phyloP scores from a whole-genome alignment of 2,113 vertebrate species.

The Cyrtonyx montezumae region DNA sequence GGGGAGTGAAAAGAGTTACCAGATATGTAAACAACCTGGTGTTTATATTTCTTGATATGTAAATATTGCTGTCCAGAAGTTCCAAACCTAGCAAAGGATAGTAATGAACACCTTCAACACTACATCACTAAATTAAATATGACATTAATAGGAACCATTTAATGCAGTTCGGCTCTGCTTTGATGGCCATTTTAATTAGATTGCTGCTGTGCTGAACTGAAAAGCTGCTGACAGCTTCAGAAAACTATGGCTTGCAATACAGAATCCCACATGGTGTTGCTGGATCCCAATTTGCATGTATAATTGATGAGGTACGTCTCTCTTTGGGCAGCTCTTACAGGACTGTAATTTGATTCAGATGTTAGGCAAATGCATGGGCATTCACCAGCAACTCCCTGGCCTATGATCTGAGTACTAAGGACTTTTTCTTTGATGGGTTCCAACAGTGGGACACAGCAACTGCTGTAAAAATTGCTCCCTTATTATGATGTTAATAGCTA shows the following conservation, averaged over 20 bases:
- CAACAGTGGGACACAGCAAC: neutral
- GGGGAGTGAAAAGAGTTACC: neutral
- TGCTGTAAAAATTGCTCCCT: neutral
- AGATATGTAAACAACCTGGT: neutral
- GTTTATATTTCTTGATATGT: slow-evolving; percentile 37
- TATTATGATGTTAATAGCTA: neutral
- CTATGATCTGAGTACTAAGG: neutral
- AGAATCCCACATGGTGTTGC: neutral
- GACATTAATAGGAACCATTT: slow-evolving; percentile 71
- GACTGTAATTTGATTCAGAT: slow-evolving; percentile 2
- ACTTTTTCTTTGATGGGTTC: neutral
- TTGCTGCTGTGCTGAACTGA: slow-evolving; percentile 36
- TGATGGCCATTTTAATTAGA: slow-evolving; percentile 78
- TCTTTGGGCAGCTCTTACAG: neutral
- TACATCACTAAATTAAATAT: slow-evolving; percentile 71
- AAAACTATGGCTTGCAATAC: slow-evolving; percentile 26
- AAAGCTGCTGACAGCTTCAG: slow-evolving; percentile 63
- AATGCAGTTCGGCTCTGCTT: slow-evolving; percentile 61
- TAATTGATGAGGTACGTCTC: slow-evolving; percentile 38
- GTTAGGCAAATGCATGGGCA: neutral
- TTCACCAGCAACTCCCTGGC: neutral
- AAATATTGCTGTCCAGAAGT: slow-evolving; percentile 45
- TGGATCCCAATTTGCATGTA: slow-evolving; percentile 46
- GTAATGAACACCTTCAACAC: slow-evolving; percentile 61
- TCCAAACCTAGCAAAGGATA: slow-evolving; percentile 39